Evolutionary conservation across 2,113 vertebrate species (phyloP).

Genomic region (Zonotrichia leucophrys): DNA sequence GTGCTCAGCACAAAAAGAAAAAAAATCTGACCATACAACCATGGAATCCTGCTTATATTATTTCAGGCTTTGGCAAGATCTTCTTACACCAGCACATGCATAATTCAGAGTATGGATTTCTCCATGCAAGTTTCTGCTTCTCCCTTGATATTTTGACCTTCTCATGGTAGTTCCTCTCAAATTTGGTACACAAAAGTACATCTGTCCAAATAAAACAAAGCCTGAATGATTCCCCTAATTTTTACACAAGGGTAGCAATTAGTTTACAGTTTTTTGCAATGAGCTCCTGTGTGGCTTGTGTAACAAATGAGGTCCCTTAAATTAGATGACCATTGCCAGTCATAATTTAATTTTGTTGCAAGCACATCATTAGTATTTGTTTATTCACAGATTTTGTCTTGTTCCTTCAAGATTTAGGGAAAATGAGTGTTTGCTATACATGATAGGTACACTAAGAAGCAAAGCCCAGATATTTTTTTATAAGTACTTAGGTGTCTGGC

Average conservation of each 20-base stretch:
- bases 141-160: not conserved
- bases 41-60: not conserved
- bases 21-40: accelerated
- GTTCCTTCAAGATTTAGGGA: not conserved
- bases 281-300: not conserved
- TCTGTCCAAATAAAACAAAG: not conserved
- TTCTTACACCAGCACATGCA: not conserved
- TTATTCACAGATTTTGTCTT: not conserved
- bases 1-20: not conserved
- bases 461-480: not conserved
- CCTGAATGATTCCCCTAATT: not conserved
- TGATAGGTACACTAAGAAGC: not conserved
- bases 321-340: not conserved
- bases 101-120: not conserved
- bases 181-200: not conserved
- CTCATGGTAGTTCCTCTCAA: not conserved
- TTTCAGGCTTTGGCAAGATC: not conserved
- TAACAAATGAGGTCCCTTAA: not conserved
- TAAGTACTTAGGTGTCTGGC: not conserved
- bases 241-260: not conserved
- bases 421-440: not conserved
- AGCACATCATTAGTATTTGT: not conserved
- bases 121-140: not conserved
- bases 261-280: constrained; percentile 7
- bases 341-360: not conserved